phyloP scores from a whole-genome alignment of 2,113 vertebrate genomes.

The Indicator indicator region DNA sequence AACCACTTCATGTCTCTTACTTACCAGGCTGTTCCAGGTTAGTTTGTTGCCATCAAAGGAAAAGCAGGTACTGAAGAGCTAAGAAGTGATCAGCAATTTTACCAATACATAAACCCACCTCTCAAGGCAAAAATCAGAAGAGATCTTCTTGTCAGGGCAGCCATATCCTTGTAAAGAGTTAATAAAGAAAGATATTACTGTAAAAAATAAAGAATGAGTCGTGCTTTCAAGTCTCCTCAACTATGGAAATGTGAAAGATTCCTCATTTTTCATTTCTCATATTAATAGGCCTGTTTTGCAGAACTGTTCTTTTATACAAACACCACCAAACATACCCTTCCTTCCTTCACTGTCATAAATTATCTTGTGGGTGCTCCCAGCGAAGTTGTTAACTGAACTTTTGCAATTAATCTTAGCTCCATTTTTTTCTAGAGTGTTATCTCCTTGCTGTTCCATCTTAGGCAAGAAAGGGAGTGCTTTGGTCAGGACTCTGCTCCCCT shows the following conservation, averaged over 20 bases:
- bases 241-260: conserved; percentile 23
- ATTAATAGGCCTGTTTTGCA: background rate
- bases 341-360: background rate
- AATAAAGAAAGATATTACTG: background rate
- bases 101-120: too few species aligned
- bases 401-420: background rate
- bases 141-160: background rate
- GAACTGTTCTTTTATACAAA: background rate
- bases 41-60: background rate
- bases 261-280: background rate
- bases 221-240: conserved; percentile 1
- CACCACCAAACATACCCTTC: background rate
- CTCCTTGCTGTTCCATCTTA: background rate
- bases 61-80: background rate
- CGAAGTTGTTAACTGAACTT: conserved; percentile 16
- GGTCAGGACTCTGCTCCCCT: background rate
- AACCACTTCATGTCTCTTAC: background rate
- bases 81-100: background rate
- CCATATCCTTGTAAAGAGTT: background rate
- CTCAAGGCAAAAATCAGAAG: background rate
- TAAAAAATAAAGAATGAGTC: background rate
- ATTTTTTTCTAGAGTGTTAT: background rate
- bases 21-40: background rate
- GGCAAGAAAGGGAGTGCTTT: background rate
- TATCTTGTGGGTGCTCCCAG: background rate